Conservation (phyloP, 2,797 vertebrate genomes). For the Enteromius argenteus region DNA sequence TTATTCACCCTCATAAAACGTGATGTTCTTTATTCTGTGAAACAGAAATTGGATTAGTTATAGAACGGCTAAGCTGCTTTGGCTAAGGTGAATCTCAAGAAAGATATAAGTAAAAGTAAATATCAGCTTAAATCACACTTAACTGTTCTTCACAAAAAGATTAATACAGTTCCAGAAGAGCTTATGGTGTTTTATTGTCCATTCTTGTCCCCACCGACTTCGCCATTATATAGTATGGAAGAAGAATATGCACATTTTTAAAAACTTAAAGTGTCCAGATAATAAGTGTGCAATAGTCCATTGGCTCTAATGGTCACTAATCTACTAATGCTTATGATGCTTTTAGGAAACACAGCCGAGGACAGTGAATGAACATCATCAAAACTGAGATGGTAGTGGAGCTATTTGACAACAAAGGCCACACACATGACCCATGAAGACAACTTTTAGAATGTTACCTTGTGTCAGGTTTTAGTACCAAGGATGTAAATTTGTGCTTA, state of each 20-base stretch:
- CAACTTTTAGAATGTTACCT: not conserved
- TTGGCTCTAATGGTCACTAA: not conserved
- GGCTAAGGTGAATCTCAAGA: not conserved
- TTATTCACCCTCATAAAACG: not conserved
- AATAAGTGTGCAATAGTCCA: not conserved
- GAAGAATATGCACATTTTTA: not conserved
- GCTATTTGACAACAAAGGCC: not conserved
- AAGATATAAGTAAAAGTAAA: not conserved
- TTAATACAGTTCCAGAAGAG: not conserved
- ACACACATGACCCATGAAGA: not conserved
- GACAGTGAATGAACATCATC: not conserved
- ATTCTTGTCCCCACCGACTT: not conserved
- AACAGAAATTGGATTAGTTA: not conserved
- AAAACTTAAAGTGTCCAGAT: not conserved
- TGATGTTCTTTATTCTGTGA: not conserved
- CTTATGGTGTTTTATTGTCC: not conserved
- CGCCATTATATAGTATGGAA: not conserved
- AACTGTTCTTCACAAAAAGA: not conserved
- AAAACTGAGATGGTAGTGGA: not conserved
- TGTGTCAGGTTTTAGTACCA: not conserved
- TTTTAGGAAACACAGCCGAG: not conserved
- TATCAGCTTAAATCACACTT: not conserved
- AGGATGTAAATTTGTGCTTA: slow-evolving; percentile 8
- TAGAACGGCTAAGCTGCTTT: not conserved
- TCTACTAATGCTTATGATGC: not conserved